Percentiles rank a stretch among this genome's conserved stretches.
Conservation (phyloP, 2,797 vertebrate species). For the Catamblyrhynchus diadema region DNA sequence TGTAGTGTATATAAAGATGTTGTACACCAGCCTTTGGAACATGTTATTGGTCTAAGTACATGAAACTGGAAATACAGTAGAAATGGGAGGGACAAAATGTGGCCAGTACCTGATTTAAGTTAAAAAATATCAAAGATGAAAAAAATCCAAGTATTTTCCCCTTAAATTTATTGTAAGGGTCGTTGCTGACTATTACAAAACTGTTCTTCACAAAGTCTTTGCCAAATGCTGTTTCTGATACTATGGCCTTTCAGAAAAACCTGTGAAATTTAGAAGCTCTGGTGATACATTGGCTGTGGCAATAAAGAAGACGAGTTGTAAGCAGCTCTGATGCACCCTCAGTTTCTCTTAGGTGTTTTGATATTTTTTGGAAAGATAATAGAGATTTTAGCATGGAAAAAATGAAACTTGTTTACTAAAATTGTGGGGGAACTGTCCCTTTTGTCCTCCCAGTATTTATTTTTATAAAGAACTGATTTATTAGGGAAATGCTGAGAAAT, state of each 20-base stretch:
- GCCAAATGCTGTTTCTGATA: slow-evolving; percentile 5
- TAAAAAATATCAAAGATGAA: not conserved
- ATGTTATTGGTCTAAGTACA: slow-evolving; percentile 18
- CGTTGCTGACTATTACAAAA: not conserved
- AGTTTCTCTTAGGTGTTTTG: not conserved
- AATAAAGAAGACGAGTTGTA: not conserved
- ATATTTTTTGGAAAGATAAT: slow-evolving; percentile 6
- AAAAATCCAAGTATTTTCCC: not conserved
- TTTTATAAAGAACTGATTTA: slow-evolving; percentile 37
- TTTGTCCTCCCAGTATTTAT: slow-evolving; percentile 29
- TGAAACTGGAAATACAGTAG: not conserved
- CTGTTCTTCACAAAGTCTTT: not conserved
- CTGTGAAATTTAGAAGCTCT: not conserved
- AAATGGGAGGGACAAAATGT: not conserved
- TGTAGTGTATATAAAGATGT: slow-evolving; percentile 58
- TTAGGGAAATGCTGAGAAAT: not conserved
- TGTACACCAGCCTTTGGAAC: slow-evolving; percentile 37
- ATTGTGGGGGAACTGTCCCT: not conserved
- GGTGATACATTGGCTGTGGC: not conserved
- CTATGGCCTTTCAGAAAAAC: not conserved
- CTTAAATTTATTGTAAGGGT: not conserved
- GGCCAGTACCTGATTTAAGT: not conserved
- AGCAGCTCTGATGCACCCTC: not conserved
- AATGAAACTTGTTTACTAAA: slow-evolving; percentile 20
- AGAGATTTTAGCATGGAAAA: slow-evolving; percentile 12